A percentile compares a stretch with the other conserved stretches of the same genome.
Evolutionary conservation across 2,888 invertebrate species (phyloP).

Genomic region (Monoplex corrugatus): DNA sequence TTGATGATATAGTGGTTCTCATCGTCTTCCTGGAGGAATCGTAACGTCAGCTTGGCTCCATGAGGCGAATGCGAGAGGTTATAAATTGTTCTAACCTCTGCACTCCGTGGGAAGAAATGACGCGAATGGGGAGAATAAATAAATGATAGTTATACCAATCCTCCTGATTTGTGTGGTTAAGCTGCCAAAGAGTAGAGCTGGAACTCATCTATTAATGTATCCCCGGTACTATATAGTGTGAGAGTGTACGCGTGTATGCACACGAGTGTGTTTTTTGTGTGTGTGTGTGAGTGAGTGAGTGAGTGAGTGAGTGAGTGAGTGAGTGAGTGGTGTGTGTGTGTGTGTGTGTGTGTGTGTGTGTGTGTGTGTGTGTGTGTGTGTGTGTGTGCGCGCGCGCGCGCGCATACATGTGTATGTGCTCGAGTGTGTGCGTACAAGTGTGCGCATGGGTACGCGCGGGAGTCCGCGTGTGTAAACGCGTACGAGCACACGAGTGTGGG

Average conservation of each 20-base stretch:
- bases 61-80: too few species aligned
- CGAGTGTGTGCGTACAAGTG: not conserved
- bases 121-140: too few species aligned
- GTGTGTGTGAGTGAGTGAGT: constrained; percentile 9
- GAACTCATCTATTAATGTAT: too few species aligned
- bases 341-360: not conserved
- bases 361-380: constrained; percentile 10
- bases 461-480: not conserved
- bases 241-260: not conserved
- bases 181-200: too few species aligned
- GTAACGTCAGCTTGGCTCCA: too few species aligned
- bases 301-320: not conserved
- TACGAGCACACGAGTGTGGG: not conserved
- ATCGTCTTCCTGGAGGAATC: too few species aligned
- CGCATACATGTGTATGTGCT: not conserved
- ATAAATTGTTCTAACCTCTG: too few species aligned
- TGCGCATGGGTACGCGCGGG: not conserved
- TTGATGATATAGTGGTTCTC: too few species aligned
- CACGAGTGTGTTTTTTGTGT: not conserved
- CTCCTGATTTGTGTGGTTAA: too few species aligned
- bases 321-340: not conserved
- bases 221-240: too few species aligned
- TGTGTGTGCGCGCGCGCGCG: not conserved
- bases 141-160: too few species aligned
- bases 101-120: too few species aligned